Percentiles rank a stretch among this genome's conserved stretches.
Evolutionary conservation across 2,888 invertebrate genomes (phyloP).

Genomic region (Cataglyphis cursor): DNA sequence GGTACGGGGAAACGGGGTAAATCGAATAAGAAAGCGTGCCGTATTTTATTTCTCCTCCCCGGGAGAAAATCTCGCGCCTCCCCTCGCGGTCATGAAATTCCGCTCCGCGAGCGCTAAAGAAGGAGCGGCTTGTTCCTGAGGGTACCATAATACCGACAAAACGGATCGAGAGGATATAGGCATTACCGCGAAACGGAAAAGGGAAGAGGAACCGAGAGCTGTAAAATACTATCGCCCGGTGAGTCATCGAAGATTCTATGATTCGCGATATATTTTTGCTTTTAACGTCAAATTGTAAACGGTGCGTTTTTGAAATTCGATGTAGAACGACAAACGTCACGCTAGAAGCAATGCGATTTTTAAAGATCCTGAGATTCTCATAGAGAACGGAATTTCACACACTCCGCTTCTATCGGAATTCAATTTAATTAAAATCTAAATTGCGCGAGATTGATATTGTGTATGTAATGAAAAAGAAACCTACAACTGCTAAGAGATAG

Average conservation of each 20-base stretch:
- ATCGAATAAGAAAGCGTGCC: slow-evolving; percentile 68
- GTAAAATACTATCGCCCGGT: slow-evolving; percentile 48
- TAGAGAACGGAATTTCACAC: neutral
- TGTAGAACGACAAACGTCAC: neutral
- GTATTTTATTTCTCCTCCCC: slow-evolving; percentile 68
- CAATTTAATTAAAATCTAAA: neutral
- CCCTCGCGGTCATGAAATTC: slow-evolving; percentile 51
- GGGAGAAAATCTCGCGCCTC: slow-evolving; percentile 53
- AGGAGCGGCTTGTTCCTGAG: slow-evolving; percentile 51
- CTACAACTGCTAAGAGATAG: neutral
- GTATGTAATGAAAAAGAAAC: neutral
- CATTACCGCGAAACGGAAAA: slow-evolving; percentile 45
- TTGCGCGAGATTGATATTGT: neutral
- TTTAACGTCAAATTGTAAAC: slow-evolving; percentile 40
- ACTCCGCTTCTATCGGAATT: neutral
- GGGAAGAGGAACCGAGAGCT: slow-evolving; percentile 28
- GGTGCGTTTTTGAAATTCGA: slow-evolving; percentile 9
- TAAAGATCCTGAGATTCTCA: neutral
- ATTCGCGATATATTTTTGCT: slow-evolving; percentile 48
- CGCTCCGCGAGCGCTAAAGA: slow-evolving; percentile 40
- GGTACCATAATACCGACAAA: slow-evolving; percentile 53
- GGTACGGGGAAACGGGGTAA: slow-evolving; percentile 46
- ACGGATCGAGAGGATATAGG: slow-evolving; percentile 57
- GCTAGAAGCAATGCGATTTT: neutral
- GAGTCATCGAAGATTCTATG: slow-evolving; percentile 48